A percentile compares a stretch with the other conserved stretches of the same genome.
phyloP scores from a whole-genome alignment of 2,797 vertebrate genomes.

The Anolis apletophallus region DNA sequence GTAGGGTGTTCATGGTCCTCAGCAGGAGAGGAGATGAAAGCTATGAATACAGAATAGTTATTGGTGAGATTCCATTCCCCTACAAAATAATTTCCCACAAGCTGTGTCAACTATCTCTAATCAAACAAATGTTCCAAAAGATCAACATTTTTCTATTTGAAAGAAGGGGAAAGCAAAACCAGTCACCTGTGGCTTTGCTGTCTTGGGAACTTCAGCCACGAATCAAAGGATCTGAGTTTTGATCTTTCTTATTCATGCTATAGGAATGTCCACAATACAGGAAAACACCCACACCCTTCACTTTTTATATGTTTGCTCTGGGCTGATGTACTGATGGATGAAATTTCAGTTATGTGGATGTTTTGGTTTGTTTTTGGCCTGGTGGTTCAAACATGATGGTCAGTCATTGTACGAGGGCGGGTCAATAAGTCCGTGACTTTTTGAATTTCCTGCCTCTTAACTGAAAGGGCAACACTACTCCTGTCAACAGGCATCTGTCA shows the following conservation, averaged over 20 bases:
- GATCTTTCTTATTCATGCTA: conserved; percentile 19
- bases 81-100: conserved; percentile 68
- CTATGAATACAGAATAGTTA: conserved; percentile 2
- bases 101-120: conserved; percentile 73
- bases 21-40: conserved; percentile 37
- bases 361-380: background rate
- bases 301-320: background rate
- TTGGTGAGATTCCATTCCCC: conserved; percentile 53
- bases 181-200: conserved; percentile 54
- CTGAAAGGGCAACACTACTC: too few relatives aligned
- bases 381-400: background rate
- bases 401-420: background rate
- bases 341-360: background rate
- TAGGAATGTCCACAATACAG: conserved; percentile 45
- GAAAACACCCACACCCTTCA: conserved; percentile 41
- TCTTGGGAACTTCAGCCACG: conserved; percentile 51
- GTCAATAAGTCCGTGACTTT: too few relatives aligned
- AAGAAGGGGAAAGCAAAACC: conserved; percentile 38
- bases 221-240: conserved; percentile 25
- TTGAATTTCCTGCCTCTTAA: too few relatives aligned
- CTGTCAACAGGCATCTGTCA: too few relatives aligned
- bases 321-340: conserved; percentile 19
- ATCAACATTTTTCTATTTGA: conserved; percentile 54
- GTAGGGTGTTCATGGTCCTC: conserved; percentile 10
- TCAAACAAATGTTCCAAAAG: conserved; percentile 71